Base-by-base conservation (phyloP, 1,140 invertebrate genomes). In the Acromyrmex charruanus region DNA sequence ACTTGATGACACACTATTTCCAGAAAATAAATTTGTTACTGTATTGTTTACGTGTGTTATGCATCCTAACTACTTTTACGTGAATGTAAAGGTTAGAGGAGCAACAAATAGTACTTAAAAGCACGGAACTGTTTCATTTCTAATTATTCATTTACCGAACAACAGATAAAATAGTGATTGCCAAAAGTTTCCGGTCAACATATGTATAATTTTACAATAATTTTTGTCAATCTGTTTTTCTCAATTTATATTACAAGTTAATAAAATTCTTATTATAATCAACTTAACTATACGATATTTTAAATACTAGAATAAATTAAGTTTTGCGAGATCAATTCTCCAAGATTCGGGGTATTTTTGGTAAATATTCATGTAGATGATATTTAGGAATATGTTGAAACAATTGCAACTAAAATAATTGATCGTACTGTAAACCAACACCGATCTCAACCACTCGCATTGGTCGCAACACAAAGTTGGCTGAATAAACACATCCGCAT, bases 401-500 rank as follows among this genome's bases (percentile, higher is more conserved):
- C 66, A 58, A 74, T 61, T 35, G 39, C 7, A 51, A 51, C 53
- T 35, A 25, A 61, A 84, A 74, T 49, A 84, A 74, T 49, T 39
- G 44, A 84, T 84, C 28, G 12, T 16, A 5, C 1, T 74, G 49
- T 74, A 75, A 84, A 28, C 3, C 35, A 59, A 84, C 69, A 84
- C 25, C 35, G 66, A 74, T 74, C 68, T 59, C 80, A 28, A 35
- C 69, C 55, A 63, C 80, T 75, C 55, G 39, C 69, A n/a, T 84
- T 35, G 61, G 55, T 61, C 28, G 55, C 44, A 35, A 49, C n/a
- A 49, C 69, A 59, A 84, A 74, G 69, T 84, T 84, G 69, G 39
- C 69, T 75, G 55, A 84, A 74, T 75, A 84, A 84, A 84, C 55
- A 84, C 55, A 84, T 84, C n/a, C 69, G 55, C 55, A 25, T n/a